Base-by-base conservation (phyloP, 1,140 invertebrate species). In the Hestina assimilis region DNA sequence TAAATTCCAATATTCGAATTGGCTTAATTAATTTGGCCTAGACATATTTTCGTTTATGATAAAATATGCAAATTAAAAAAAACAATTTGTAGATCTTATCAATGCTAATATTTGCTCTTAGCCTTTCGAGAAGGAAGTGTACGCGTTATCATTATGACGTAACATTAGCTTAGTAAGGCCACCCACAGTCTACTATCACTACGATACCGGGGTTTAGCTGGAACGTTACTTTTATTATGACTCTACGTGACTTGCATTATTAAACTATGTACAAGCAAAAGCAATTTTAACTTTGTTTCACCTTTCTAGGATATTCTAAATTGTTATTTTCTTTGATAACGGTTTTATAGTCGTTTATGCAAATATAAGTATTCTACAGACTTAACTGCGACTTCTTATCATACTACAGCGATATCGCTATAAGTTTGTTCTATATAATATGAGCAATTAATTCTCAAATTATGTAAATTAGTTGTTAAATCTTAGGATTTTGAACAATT, bases 141-240 rank as follows among this genome's bases (percentile, higher is more conserved):
- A 43, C 28, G 45, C 45, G 21, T 58, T 51, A 58, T 58, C 55
- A 51, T 20, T 21, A 58, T 58, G 55, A 58, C 55, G 55, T 42
- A 58, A 58, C 51, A 43, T 58, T 58, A 50, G 55, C 46, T 50
- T 42, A 50, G 41, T 33, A 54, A 54, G 46, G 46, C 55, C 55
- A 58, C 55, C 46, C 55, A 47, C 38, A 40, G 47, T 58, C 47
- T 57, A 43, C 38, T 31, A 52, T 42, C 38, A 38, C 8, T 50
- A 51, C 55, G 40, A 52, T 51, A 52, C 40, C n/a, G 38, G 38
- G n/a, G 35, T 51, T 42, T 41, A 58, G 45, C 29, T 51, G 21
- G 26, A 58, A 43, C 38, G 38, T 58, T 51, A 51, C 46, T 51
- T 58, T 58, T 51, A 58, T 51, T 58, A 58, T 41, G 55, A 58